phyloP scores from a whole-genome alignment of 1,140 invertebrate species.

The Gyrodactylus salaris region DNA sequence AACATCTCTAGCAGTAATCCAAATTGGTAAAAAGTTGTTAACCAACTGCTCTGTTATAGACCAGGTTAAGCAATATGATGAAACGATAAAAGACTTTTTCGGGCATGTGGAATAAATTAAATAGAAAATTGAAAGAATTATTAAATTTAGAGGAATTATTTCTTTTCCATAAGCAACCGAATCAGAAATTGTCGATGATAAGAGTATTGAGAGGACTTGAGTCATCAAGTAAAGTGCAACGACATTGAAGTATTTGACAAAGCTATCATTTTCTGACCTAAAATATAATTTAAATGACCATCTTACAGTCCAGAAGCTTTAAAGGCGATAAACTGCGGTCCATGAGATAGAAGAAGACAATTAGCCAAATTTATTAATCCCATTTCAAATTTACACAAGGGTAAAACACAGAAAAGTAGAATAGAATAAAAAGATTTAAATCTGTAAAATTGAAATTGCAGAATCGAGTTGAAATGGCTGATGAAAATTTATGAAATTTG shows the following conservation, averaged over 20 bases:
- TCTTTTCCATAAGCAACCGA: background rate
- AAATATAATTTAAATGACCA: background rate
- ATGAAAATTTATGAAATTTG: too few relatives aligned
- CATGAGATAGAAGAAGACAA: background rate
- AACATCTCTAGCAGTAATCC: background rate
- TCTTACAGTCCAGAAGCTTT: background rate
- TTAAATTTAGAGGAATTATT: background rate
- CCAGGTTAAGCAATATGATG: background rate
- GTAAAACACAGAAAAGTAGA: too few relatives aligned
- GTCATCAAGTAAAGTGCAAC: background rate
- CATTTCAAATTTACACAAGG: background rate
- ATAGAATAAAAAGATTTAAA: too few relatives aligned
- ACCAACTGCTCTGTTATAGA: background rate
- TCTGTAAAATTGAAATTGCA: too few relatives aligned
- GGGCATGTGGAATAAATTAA: background rate
- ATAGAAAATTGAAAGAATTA: background rate
- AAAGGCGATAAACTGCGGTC: background rate
- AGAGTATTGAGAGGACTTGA: background rate
- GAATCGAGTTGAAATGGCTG: too few relatives aligned
- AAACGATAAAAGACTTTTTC: background rate
- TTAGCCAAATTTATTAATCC: background rate
- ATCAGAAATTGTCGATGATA: background rate
- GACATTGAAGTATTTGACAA: background rate
- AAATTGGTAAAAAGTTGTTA: background rate
- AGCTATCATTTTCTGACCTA: background rate